Base-by-base conservation (phyloP, 2,888 invertebrate species). In the Drosophila greeni region DNA sequence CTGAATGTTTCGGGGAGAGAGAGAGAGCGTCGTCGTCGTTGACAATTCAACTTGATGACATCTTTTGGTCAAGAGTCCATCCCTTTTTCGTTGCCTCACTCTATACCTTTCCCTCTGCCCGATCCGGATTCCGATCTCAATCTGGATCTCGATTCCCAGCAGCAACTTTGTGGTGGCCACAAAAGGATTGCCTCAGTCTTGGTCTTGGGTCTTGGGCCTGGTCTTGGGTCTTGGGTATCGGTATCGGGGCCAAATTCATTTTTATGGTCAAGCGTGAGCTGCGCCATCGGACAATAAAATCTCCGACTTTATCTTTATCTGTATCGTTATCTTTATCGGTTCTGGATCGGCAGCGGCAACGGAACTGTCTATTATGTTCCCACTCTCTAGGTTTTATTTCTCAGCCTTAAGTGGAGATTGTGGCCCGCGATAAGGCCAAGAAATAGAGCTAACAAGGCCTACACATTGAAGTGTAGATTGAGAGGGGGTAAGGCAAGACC, bases 41-140 rank as follows among this genome's bases (percentile, higher is more conserved):
- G 84, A 78, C 78, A 78, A 81, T 83, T 78, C 66, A 69, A 83
- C 68, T 83, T 78, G 84, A 78, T 78, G 84, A 83, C 84, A 78
- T 83, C 75, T 78, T 83, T 81, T 83, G 78, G 45, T 8, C 45
- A 29, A 18, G 73, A 78, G 75, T 62, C 48, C 70, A 66, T 73
- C 33, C 48, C 47, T 42, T 36, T 42, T 23, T 20, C 14, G 34
- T 3, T 8, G 11, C 18, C 36, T n/a, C 24, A 7, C n/a, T 2
- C 8, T 34, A 7, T n/a, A 6, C 8, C n/a, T n/a, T 2, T 8
- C n/a, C n/a, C 34, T n/a, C n/a, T 34, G 1, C 37, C 16, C 26
- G 36, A 12, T 31, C 20, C 23, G 23, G 37, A 53, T 53, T 56
- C 53, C 52, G 14, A 52, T 49, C 36, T 26, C 36, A 16, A 16